These are phyloP conservation scores for Miichthys miiuy DNA, from an alignment of 2,797 vertebrate genomes.

Conservation along the genomic window DNA sequence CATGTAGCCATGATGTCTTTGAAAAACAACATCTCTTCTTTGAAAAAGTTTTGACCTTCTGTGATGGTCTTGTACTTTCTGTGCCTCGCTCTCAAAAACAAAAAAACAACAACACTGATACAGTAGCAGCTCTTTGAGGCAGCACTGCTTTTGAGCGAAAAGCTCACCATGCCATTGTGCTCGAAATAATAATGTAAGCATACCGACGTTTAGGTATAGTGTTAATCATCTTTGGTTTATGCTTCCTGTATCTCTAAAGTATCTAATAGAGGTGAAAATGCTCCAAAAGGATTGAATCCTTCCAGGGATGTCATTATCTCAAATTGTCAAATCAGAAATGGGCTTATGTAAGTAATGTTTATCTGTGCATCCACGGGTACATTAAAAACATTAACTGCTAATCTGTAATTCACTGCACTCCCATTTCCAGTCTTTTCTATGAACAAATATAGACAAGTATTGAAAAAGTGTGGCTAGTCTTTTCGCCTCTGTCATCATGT, in stretches of 20 bases:
- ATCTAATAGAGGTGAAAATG: background rate
- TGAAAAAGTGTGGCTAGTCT: background rate
- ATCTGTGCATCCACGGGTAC: background rate
- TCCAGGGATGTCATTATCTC: background rate
- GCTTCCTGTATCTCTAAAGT: background rate
- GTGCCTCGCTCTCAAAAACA: background rate
- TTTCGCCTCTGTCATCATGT: too few species aligned
- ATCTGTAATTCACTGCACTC: background rate
- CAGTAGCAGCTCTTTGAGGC: background rate
- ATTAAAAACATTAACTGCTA: background rate
- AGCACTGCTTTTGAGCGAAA: background rate
- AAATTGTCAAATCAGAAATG: background rate
- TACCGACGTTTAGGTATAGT: background rate
- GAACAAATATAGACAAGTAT: too few species aligned
- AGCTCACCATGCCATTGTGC: background rate
- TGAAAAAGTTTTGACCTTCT: slow-evolving; percentile 24
- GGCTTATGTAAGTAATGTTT: background rate
- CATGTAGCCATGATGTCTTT: slow-evolving; percentile 21
- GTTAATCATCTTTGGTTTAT: background rate
- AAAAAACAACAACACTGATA: background rate
- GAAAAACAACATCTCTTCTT: slow-evolving; percentile 28
- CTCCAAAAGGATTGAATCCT: background rate
- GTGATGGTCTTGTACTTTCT: slow-evolving; percentile 17
- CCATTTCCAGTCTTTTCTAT: too few species aligned
- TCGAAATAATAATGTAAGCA: background rate